Evolutionary conservation across 2,113 vertebrate species (phyloP), one percentile per base, ranked within the genome.

Genomic region (Cheilinus undulatus): DNA sequence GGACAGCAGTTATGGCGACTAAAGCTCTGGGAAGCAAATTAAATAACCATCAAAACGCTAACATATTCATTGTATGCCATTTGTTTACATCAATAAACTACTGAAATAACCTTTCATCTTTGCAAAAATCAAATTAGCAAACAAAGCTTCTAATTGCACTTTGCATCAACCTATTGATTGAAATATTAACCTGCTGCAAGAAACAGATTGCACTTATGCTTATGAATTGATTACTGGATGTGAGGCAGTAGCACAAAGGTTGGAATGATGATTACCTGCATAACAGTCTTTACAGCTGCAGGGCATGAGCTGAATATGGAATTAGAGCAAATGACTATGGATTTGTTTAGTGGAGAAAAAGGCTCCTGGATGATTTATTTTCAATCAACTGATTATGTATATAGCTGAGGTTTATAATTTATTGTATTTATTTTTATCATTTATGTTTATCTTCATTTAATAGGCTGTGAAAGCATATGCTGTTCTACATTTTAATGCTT

Each of bases 251-350:
- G 53, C 26, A 8, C 43, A 57, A 50, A 71, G 62, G 80, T 4
- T 52, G 59, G 56, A 68, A 61, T 66, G 20, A 69, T 57, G 68
- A 82, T 83, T 64, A 67, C 45, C 48, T 67, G 68, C 56, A 63
- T 43, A 36, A 15, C 54, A 46, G 20, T 71, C 27, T 38, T 61
- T 17, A 62, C 2, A 3, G 49, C 22, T 49, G 36, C 19, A 38
- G 46, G 36, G 17, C 26, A 20, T 50, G 22, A 61, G 72, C 34
- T 52, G 64, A 66, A 85, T 75, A 24, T 49, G 13, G 14, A 78
- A 80, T 73, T 11, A 63, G 12, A 27, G 23, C 2, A 52, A 59
- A 50, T 52, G 30, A 62, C 13, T 24, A 19, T 51, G 27, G 15
- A 23, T 71, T 14, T 26, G 34, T 26, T 15, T 28, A 7, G 20